Evolutionary conservation across 1,140 invertebrate genomes (phyloP).

Genomic region (Antheraea pernyi): DNA sequence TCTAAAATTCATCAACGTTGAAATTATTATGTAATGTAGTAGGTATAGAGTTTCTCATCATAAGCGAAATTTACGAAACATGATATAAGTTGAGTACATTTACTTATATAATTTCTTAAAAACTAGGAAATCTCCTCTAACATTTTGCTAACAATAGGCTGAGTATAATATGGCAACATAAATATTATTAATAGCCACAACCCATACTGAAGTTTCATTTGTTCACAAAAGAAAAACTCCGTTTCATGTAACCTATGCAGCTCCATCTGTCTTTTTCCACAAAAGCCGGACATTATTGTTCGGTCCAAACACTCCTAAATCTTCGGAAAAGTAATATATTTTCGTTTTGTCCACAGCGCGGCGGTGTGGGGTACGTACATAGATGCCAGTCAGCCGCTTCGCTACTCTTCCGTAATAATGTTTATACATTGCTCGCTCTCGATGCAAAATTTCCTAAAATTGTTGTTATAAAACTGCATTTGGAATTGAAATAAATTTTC

Average conservation of each 20-base stretch:
- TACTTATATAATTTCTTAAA: conserved; percentile 11
- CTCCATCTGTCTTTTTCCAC: conserved; percentile 79
- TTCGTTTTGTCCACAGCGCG: conserved; percentile 77
- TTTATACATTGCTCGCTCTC: not conserved
- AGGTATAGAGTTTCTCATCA: no score
- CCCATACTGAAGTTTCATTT: conserved; percentile 63
- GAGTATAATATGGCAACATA: conserved; percentile 46
- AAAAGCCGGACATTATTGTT: conserved; percentile 81
- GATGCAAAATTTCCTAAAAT: not conserved
- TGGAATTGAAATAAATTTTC: not conserved
- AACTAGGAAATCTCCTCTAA: conserved; percentile 38
- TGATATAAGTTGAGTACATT: not conserved
- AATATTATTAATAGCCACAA: conserved; percentile 71
- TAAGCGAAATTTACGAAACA: not conserved
- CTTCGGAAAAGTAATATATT: conserved; percentile 80
- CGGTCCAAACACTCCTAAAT: conserved; percentile 80
- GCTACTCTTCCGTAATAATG: conserved; percentile 56
- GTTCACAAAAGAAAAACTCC: conserved; percentile 72
- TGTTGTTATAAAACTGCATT: not conserved
- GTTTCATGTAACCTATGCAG: conserved; percentile 72
- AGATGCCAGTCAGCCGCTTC: conserved; percentile 62
- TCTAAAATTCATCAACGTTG: no score
- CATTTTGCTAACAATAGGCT: conserved; percentile 39
- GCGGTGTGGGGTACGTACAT: conserved; percentile 62
- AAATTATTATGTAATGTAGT: no score